Base-by-base conservation (phyloP, 2,888 invertebrate genomes). In the Lasioglossum lativentre region DNA sequence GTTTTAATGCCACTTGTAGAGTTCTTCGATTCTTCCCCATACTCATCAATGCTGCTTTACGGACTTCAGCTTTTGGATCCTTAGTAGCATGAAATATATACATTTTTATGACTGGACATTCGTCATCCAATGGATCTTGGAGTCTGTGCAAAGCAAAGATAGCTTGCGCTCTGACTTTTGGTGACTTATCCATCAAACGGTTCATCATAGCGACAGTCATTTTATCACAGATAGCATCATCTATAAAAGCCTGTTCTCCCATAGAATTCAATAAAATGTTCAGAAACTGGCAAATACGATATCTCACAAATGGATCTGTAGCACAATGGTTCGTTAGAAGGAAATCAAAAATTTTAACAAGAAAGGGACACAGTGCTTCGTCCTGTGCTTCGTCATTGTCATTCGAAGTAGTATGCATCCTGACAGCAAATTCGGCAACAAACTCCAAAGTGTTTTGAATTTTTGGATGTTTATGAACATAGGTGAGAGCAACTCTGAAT, bases 31-130 rank as follows among this genome's bases (percentile, higher is more conserved):
- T 97, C 42, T 97, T 96, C 0, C 97, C 98, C 94, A 98, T 97
- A 73, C 96, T 96, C 91, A 96, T 96, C 63, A 98, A 96, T 84
- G 98, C 96, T 0, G 97, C 97, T 91, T 96, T 96, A 74, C 97
- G 96, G 0, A 98, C 98, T 75, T 97, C 97, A n/a, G 97, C 95
- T 88, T 97, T 97, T 0, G 97, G 97, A 95, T 99, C 98, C 83
- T 96, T 96, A 87, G 96, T 96, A 95, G 98, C 96, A 88, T 98
- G 97, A 92, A 96, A 97, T 40, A 97, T 95, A 90, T 97, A 97
- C 0, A 97, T 96, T 89, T 97, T 96, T 0, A 98, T 97, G 0
- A 98, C 97, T 1, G 96, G 97, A 94, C 98, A 98, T 52, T 97
- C 96, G 0, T 96, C 96, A 92, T 98, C 97, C 74, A 95, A 95